Percentiles rank a stretch among this genome's conserved stretches.
Conservation (phyloP, 2,888 invertebrate genomes). For the Drosophila affinis region DNA sequence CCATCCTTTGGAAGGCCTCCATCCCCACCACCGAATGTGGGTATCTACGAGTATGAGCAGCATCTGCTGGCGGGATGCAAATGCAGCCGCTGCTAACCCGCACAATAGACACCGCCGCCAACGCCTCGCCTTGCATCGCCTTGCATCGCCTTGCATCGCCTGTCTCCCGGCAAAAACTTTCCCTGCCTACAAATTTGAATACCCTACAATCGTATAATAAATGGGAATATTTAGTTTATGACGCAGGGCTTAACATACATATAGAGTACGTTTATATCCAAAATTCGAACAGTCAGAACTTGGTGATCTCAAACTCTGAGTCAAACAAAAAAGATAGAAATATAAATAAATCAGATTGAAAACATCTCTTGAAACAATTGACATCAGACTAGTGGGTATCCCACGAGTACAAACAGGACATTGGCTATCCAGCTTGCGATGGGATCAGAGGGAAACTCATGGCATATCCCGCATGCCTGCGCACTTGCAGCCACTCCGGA, state of each 20-base stretch:
- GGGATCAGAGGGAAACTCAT: slow-evolving; percentile 17
- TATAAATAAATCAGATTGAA: background rate
- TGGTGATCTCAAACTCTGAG: background rate
- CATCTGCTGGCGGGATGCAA: slow-evolving; percentile 79
- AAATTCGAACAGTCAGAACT: background rate
- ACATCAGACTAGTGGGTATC: background rate
- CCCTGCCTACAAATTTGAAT: slow-evolving; percentile 22
- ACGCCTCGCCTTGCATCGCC: slow-evolving; percentile 27
- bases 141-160: slow-evolving; percentile 22
- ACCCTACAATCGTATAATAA: background rate
- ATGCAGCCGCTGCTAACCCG: slow-evolving; percentile 60
- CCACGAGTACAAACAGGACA: background rate
- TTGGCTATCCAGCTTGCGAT: background rate
- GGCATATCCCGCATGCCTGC: slow-evolving; percentile 43
- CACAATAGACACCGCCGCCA: slow-evolving; percentile 53
- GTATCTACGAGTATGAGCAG: slow-evolving; percentile 50
- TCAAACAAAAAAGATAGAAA: too few relatives aligned
- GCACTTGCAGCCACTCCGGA: slow-evolving; percentile 69
- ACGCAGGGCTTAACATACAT: too few relatives aligned
- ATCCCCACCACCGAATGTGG: background rate
- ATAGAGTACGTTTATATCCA: too few relatives aligned
- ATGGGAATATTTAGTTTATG: background rate
- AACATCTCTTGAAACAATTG: background rate
- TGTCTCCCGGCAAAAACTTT: slow-evolving; percentile 19
- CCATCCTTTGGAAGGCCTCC: slow-evolving; percentile 43